Evolutionary conservation across 2,888 invertebrate genomes (phyloP).

Genomic region (Lomographa bimaculata): DNA sequence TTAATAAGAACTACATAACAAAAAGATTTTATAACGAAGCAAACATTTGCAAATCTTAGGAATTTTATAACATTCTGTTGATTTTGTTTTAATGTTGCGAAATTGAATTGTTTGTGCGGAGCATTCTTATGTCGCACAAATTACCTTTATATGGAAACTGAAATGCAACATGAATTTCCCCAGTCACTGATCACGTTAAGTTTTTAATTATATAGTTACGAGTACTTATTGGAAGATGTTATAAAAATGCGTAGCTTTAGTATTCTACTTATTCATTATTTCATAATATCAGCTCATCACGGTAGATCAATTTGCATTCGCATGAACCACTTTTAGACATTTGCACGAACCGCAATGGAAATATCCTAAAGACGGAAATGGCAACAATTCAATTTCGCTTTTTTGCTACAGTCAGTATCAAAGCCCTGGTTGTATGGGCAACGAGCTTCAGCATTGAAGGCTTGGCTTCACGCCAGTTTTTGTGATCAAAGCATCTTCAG

Average conservation of each 20-base stretch:
- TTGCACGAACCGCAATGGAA: conserved; percentile 69
- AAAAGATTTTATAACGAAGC: no score
- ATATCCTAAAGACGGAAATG: conserved; percentile 74
- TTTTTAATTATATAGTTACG: conserved; percentile 7
- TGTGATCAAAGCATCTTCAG: conserved; percentile 64
- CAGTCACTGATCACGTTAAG: conserved; percentile 17
- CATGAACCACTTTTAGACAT: conserved; percentile 65
- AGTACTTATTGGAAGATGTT: conserved; percentile 29
- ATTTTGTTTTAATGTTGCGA: conserved; percentile 44
- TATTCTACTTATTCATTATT: conserved; percentile 41
- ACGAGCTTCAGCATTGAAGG: conserved; percentile 68
- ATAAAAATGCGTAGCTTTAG: conserved; percentile 53
- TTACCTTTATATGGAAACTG: conserved; percentile 16
- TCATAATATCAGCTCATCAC: conserved; percentile 58
- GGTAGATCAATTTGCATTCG: conserved; percentile 72
- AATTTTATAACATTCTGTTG: background rate
- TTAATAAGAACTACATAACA: no score
- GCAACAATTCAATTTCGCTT: conserved; percentile 83
- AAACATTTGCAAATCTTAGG: no score
- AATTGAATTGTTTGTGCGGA: conserved; percentile 63
- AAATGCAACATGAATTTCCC: conserved; percentile 16
- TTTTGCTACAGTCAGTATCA: conserved; percentile 71
- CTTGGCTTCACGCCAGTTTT: conserved; percentile 71
- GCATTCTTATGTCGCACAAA: conserved; percentile 21
- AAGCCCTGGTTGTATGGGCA: conserved; percentile 62